Base-by-base conservation (phyloP, 2,113 vertebrate species). In the Prolemur simus region DNA sequence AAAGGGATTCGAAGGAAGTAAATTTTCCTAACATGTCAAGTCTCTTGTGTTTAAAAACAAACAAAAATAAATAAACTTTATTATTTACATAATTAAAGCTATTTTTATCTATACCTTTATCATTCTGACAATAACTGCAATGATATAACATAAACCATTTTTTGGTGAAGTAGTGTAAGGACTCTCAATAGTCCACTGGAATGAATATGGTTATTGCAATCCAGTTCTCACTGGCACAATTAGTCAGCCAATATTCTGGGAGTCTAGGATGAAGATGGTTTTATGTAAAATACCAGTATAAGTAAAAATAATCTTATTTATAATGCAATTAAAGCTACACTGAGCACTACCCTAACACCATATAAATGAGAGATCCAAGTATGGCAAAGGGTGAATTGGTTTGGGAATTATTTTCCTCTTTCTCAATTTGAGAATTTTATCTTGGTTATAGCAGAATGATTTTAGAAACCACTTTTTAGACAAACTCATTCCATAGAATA, bases 151-250 rank as follows among this genome's bases (percentile, higher is more conserved):
- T 56, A 94, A 87, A 78, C 42, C n/a, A 82, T 47, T 71, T 91
- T 87, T 95, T 74, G 92, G 83, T 87, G 74, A 86, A 56, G 45
- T 42, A 77, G 42, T 64, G 63, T 66, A 23, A 81, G 32, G 23
- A 23, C 23, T 73, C 82, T 88, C 54, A 77, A 47, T 8, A 64
- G 39, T 88, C 5, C 58, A 74, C 1, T 74, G 34, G 82, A 82
- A 87, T 68, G 54, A 91, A 89, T 89, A 83, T 18, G 42, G 23
- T n/a, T 34, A 89, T 85, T 80, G 71, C 5, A 94, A 83, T 8
- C 89, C 52, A 60, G 23, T 94, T 92, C 76, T 95, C 84, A 96
- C 81, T 77, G 92, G 80, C 32, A 52, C 39, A 87, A 76, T 71
- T 77, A 95, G 52, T 84, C 60, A 91, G 77, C 23, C 76, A 92